Percentiles rank a stretch among this genome's conserved stretches.
phyloP scores from a whole-genome alignment of 2,113 vertebrate species.

The Anser cygnoides region DNA sequence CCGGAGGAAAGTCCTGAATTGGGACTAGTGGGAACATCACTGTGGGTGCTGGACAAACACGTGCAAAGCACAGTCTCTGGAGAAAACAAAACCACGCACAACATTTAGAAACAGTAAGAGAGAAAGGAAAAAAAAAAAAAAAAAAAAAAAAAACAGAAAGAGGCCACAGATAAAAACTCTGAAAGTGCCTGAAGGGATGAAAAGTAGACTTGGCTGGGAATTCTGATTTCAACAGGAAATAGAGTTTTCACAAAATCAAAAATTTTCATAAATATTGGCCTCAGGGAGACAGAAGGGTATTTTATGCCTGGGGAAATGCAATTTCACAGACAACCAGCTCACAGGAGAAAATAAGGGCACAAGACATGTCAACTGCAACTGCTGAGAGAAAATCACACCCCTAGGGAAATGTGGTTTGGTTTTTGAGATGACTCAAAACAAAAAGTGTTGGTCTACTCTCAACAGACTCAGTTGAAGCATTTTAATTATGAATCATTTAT shows the following conservation, averaged over 20 bases:
- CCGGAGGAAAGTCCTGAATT: not conserved
- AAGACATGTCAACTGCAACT: not conserved
- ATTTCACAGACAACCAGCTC: not conserved
- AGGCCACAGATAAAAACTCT: not conserved
- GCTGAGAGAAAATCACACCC: not conserved
- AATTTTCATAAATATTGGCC: not conserved
- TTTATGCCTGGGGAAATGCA: not conserved
- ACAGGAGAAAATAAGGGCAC: not conserved
- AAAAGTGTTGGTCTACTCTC: not conserved
- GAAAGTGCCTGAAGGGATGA: not conserved
- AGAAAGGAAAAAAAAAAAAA: rapidly evolving
- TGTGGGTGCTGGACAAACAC: not conserved
- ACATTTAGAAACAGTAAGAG: not conserved
- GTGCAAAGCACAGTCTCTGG: not conserved
- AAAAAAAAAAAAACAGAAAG: not conserved
- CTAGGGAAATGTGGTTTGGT: not conserved
- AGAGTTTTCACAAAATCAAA: not conserved
- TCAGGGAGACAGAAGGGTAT: not conserved
- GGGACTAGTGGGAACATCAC: rapidly evolving
- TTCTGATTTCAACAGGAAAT: not conserved
- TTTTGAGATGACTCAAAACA: not conserved
- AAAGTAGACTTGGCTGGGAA: not conserved
- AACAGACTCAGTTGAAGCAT: not conserved
- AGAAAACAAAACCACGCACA: not conserved
- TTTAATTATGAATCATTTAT: not conserved